Percentiles rank a stretch among this genome's conserved stretches.
phyloP scores from a whole-genome alignment of 2,888 invertebrate species.

The Thalpophila matura region DNA sequence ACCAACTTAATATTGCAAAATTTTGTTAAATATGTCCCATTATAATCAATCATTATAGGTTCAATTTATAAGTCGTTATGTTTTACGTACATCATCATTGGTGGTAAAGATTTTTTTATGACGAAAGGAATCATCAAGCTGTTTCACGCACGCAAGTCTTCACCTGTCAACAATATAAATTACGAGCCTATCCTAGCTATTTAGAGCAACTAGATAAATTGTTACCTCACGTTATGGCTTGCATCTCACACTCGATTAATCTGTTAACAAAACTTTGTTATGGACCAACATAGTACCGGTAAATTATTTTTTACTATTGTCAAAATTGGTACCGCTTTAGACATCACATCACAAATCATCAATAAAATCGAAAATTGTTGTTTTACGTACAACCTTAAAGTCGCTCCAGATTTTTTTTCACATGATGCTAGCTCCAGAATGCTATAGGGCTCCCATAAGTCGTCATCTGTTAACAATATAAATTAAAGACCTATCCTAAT shows the following conservation, averaged over 20 bases:
- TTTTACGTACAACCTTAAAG: conserved; percentile 34
- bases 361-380: not conserved
- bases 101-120: not conserved
- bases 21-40: not conserved
- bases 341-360: not conserved
- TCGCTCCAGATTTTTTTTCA: not conserved
- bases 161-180: conserved; percentile 44
- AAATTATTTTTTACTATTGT: no score
- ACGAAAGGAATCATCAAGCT: not conserved
- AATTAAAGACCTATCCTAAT: conserved; percentile 26
- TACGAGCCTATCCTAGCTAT: conserved; percentile 31
- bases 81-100: conserved; percentile 11
- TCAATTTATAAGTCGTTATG: not conserved
- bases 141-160: not conserved
- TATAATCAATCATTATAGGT: conserved; percentile 2
- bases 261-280: conserved; percentile 48
- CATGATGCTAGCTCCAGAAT: not conserved
- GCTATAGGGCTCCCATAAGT: not conserved
- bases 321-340: no score
- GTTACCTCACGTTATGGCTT: conserved; percentile 23
- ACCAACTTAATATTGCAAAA: not conserved
- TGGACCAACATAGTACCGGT: conserved; percentile 19
- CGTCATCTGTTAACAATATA: conserved; percentile 47
- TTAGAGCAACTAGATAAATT: not conserved
- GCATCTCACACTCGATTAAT: conserved; percentile 8